Evolutionary conservation across 2,113 vertebrate genomes (phyloP), one percentile per base, ranked within the genome.

Genomic region (Neotoma lepida): DNA sequence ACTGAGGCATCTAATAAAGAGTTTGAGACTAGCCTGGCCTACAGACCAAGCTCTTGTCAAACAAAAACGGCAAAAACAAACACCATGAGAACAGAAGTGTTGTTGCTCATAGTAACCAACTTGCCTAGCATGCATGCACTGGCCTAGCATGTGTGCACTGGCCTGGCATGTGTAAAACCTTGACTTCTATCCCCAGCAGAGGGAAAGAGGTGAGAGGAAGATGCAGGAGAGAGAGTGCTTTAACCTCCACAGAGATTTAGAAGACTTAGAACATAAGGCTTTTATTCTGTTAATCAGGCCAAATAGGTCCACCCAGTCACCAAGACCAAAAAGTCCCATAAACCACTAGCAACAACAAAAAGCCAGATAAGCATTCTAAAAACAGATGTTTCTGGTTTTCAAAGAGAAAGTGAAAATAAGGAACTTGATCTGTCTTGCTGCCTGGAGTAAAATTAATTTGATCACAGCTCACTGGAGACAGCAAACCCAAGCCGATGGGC

Each of bases 381-480:
- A 91, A 89, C 0, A 0, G 58, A 33, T 86, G 71, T 76, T 84
- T 86, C 90, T 93, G 85, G 41, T 41, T 88, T 93, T 94, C 70
- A 91, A 85, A 71, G 71, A 84, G 91, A 93, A 95, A 95, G 80
- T 93, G 81, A 88, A 96, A 96, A 93, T 54, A 70, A 80, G 81
- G 94, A 94, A 81, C 44, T 87, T 68, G n/a, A 68, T 89, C 15
- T 91, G 73, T 89, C 35, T 56, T 80, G 61, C 44, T 44, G 2
- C 5, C 22, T 4, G 44, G 71, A 82, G 41, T 56, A 88, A 93
- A 56, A 39, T 17, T 35, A 86, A 68, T 84, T 66, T 58, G 39
- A 24, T 76, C 30, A 33, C 26, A 64, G 41, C 39, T 41, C 8
- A 51, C 44, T 10, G 14, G 17, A 18, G 10, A 80, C 13, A 24